These are phyloP conservation scores for Microchrysa polita DNA, from an alignment of 2,888 invertebrate species.

Conservation along the genomic window DNA sequence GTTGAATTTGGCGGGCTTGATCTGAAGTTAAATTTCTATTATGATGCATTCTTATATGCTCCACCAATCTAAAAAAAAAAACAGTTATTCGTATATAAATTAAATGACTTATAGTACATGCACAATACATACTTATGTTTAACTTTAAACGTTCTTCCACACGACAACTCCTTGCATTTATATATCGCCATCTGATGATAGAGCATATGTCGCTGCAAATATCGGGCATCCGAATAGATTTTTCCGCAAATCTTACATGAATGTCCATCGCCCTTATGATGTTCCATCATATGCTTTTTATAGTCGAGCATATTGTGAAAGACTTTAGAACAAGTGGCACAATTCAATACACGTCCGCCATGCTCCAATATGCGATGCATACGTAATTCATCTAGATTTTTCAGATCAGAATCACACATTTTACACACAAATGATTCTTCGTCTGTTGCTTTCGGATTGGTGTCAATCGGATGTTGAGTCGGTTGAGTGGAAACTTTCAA, in stretches of 20 bases:
- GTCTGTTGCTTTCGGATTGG: too few species aligned
- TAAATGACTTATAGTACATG: neutral
- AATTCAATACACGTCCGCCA: conserved; percentile 13
- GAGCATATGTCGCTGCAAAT: conserved; percentile 37
- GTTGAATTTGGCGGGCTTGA: conserved; percentile 35
- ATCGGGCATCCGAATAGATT: conserved; percentile 32
- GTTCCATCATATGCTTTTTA: conserved; percentile 33
- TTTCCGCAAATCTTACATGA: conserved; percentile 33
- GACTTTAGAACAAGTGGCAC: conserved; percentile 21
- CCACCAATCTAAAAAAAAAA: conserved; percentile 15
- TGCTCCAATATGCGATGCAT: conserved; percentile 40
- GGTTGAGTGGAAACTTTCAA: neutral
- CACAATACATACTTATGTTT: conserved; percentile 40
- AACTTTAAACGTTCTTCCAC: conserved; percentile 29
- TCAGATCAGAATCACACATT: conserved; percentile 16
- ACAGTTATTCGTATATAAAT: conserved; percentile 3
- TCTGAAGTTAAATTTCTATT: conserved; percentile 25
- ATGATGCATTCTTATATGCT: conserved; percentile 33
- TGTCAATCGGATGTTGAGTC: neutral
- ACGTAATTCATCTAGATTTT: conserved; percentile 13
- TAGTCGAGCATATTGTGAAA: conserved; percentile 4
- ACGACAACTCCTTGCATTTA: conserved; percentile 17
- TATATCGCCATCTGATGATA: conserved; percentile 24
- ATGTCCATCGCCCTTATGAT: neutral
- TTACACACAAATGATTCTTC: neutral